Evolutionary conservation across 2,113 vertebrate species (phyloP).

Genomic region (Lucifuga dentata): DNA sequence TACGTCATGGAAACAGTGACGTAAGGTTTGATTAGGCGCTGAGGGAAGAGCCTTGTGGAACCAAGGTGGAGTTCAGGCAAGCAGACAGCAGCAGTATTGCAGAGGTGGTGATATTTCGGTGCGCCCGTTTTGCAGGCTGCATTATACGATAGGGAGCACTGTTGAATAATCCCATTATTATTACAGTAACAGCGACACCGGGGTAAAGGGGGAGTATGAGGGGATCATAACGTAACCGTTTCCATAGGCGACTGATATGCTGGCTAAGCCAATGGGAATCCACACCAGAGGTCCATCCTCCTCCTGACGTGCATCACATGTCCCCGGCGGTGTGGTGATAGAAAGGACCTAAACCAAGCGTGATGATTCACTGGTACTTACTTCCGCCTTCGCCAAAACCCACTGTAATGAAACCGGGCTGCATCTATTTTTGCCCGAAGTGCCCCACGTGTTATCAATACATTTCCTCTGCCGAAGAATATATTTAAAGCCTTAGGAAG

Average conservation of each 20-base stretch:
- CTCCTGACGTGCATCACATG: conserved; percentile 80
- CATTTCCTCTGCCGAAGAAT: not conserved
- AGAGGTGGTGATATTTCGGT: conserved; percentile 29
- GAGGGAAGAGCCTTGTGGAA: conserved; percentile 76
- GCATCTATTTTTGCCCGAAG: not conserved
- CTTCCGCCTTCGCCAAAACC: conserved; percentile 50
- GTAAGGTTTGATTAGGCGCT: conserved; percentile 84
- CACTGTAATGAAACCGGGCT: not conserved
- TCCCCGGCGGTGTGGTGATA: conserved; percentile 74
- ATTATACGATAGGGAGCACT: conserved; percentile 41
- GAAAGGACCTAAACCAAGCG: conserved; percentile 22
- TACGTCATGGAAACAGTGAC: conserved; percentile 89
- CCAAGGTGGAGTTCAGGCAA: conserved; percentile 67
- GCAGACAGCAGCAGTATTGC: conserved; percentile 40
- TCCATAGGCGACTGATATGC: conserved; percentile 83
- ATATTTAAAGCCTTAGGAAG: not conserved
- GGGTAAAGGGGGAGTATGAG: conserved; percentile 58
- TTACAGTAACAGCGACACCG: conserved; percentile 50
- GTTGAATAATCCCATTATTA: conserved; percentile 72
- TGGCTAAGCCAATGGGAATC: conserved; percentile 81
- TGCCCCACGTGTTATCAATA: not conserved
- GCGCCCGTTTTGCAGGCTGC: conserved; percentile 28
- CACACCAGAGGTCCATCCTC: conserved; percentile 73
- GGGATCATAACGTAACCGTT: conserved; percentile 81
- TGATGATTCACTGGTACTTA: not conserved